These are phyloP conservation scores for Beris morrisii DNA, from an alignment of 2,888 invertebrate genomes.

Conservation along the genomic window DNA sequence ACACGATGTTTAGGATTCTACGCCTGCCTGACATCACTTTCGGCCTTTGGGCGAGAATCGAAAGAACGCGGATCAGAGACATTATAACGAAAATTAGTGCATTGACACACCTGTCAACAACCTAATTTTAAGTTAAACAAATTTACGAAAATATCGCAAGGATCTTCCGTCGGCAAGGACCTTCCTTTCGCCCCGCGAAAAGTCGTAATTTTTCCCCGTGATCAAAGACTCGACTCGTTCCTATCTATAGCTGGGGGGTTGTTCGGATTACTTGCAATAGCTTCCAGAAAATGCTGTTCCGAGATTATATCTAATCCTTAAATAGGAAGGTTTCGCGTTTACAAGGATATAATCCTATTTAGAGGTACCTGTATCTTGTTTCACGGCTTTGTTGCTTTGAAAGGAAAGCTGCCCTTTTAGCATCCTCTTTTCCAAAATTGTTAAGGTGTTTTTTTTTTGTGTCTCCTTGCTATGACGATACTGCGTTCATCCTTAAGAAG, in stretches of 20 bases:
- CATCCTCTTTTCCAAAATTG: no score
- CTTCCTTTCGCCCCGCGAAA: no score
- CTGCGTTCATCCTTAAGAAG: no score
- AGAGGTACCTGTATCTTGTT: conserved; percentile 15
- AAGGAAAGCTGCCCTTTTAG: no score
- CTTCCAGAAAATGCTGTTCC: not conserved
- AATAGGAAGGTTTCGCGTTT: conserved; percentile 14
- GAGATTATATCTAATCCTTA: conserved; percentile 21
- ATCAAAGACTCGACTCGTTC: not conserved
- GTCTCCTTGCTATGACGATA: no score
- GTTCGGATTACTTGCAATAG: not conserved
- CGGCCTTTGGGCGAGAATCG: not conserved
- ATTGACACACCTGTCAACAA: conserved; percentile 21
- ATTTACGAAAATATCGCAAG: not conserved
- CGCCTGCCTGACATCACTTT: not conserved
- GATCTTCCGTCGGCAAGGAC: no score
- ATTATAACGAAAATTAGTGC: conserved; percentile 24
- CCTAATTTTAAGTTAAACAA: conserved; percentile 21
- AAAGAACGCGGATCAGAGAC: not conserved
- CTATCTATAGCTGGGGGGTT: not conserved
- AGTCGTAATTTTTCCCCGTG: no score
- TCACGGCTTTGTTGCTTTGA: conserved; percentile 1
- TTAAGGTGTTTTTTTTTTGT: no score
- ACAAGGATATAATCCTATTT: conserved; percentile 31
- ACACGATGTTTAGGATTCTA: not conserved